Base-by-base conservation (phyloP, 2,888 invertebrate species). In the Drosophila phalerata region DNA sequence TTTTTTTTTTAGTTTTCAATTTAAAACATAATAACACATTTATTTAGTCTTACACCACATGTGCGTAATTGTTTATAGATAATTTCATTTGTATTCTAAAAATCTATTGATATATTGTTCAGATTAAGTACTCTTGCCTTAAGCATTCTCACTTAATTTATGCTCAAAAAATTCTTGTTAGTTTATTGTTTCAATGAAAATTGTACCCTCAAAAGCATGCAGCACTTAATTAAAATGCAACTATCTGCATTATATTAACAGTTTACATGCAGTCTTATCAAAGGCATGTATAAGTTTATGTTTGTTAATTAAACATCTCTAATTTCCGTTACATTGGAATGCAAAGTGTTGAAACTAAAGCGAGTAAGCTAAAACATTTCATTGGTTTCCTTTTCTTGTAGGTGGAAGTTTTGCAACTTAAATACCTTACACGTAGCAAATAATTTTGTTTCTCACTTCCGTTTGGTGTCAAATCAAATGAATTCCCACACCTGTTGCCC, bases 401-500 rank as follows among this genome's bases (percentile, higher is more conserved):
- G n/a, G 37, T 15, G 15, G 15, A 11, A 42, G 5, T 15, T 34
- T 56, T n/a, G 1, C 32, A 22, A 22, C 42, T 42, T 22, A 13
- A 61, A 57, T 45, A 38, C 22, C 22, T 22, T 30, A 49, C 8
- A 15, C 38, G 13, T 38, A 13, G 40, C 66, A 37, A 37, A 64
- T 53, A 49, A 53, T 63, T 40, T 70, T 61, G 69, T 45, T 65
- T 32, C 34, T 40, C 30, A 56, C 40, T 15, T 51, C 34, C 60
- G 48, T 37, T 57, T 43, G 52, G 49, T 47, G 37, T 43, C 55
- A 62, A 62, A 62, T 58, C 34, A 56, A 67, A 58, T 60, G 34
- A 52, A 60, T 60, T 62, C 32, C 37, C 28, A 40, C 66, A 78
- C 81, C 61, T 78, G 81, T 78, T 81, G 77, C 69, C 60, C 30